Evolutionary conservation across 2,888 invertebrate species (phyloP), one percentile per base, ranked within the genome.

Genomic region (Phlogophora meticulosa): DNA sequence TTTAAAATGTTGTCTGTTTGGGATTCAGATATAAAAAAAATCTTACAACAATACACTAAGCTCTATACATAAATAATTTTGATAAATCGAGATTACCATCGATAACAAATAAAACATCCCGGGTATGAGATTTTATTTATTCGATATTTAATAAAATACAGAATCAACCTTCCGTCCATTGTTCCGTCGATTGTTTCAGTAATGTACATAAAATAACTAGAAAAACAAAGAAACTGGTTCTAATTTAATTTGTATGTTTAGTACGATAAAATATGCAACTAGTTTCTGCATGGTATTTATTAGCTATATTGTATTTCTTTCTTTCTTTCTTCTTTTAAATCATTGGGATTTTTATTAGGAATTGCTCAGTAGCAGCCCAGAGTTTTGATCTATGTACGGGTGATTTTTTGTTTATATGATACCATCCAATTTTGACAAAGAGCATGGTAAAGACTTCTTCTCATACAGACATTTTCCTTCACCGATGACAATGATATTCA

Each of bases 141-240:
- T 53, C 32, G 24, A 49, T 51, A 48, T 69, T 57, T 32, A 73
- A 67, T 62, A 38, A 64, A 64, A 55, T 20, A 64, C 52, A 34
- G 38, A 58, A 49, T 58, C 53, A 64, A 62, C 40, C 7, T 24
- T 11, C 3, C 28, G 34, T 36, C 9, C 17, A 62, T 58, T 67
- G 53, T 67, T 56, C 20, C 28, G 34, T 36, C 9, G n/a, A 62
- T 58, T 67, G 53, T 67, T 56, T 20, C 51, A 45, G 51, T 45
- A 55, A 52, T 40, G 42, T 42, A 46, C 53, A 32, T 52, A 43
- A 34, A 74, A 64, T 61, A 64, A 48, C 43, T 11, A 34, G 45
- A 36, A n/a, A 43, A 45, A 51, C 58, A 64, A 75, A 75, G 70
- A 69, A 49, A 69, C 64, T 34, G 75, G 43, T 61, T 24, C 20